Conservation (phyloP, 1,140 invertebrate species). For the Brachionus paranguensis region DNA sequence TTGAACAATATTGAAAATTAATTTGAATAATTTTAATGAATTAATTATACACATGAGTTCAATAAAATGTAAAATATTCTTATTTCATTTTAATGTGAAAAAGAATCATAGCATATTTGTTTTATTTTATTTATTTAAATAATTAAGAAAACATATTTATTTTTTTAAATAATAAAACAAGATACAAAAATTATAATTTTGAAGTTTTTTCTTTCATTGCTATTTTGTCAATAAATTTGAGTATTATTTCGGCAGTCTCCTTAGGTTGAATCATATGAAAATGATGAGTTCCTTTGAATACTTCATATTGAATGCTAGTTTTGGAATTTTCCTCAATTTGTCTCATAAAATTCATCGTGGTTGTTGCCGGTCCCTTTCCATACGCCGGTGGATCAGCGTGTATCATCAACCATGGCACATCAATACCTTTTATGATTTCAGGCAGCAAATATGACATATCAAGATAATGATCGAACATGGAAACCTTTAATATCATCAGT, state of each 20-base stretch:
- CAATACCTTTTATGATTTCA: neutral
- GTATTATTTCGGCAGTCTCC: constrained; percentile 23
- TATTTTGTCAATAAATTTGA: neutral
- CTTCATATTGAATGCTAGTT: neutral
- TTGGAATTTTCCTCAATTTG: neutral
- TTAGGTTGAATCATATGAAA: constrained; percentile 38
- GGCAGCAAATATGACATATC: neutral
- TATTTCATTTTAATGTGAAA: neutral
- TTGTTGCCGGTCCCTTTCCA: neutral
- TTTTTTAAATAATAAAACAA: neutral
- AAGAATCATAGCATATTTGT: neutral
- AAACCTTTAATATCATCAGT: neutral
- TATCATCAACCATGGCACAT: constrained; percentile 6
- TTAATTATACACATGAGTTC: neutral
- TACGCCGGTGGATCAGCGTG: constrained; percentile 10
- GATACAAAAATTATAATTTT: constrained; percentile 1
- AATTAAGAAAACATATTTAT: neutral
- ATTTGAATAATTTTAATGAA: neutral
- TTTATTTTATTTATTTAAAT: neutral
- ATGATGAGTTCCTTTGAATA: constrained; percentile 38
- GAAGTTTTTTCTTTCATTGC: neutral
- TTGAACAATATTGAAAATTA: neutral
- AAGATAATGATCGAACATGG: constrained; percentile 9
- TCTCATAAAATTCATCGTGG: neutral
- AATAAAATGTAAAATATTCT: neutral